Conservation (phyloP, 2,888 invertebrate species). For the Flexamia atlantica region DNA sequence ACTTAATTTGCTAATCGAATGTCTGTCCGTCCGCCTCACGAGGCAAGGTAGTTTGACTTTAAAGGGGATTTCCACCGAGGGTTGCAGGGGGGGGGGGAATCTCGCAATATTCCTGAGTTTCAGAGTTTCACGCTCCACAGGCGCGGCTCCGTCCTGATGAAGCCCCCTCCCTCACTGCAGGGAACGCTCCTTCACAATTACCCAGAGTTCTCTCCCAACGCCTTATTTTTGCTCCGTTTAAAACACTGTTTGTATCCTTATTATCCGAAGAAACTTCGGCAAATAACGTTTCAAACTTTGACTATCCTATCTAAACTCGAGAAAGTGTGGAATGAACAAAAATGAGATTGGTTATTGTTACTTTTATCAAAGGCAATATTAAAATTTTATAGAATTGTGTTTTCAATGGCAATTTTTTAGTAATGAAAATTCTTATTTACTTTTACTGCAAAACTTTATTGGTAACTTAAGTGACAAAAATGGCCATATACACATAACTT, state of each 20-base stretch:
- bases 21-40: slow-evolving; percentile 5
- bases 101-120: slow-evolving; percentile 51
- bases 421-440: too few relatives aligned
- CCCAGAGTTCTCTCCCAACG: slow-evolving; percentile 12
- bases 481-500: too few relatives aligned
- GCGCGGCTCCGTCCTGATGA: slow-evolving; percentile 35
- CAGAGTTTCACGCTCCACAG: slow-evolving; percentile 32
- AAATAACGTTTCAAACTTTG: slow-evolving; percentile 50
- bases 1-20: slow-evolving; percentile 46
- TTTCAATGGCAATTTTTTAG: too few relatives aligned
- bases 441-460: too few relatives aligned
- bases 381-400: too few relatives aligned
- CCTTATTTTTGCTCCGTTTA: slow-evolving; percentile 52
- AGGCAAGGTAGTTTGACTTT: slow-evolving; percentile 38
- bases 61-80: background rate
- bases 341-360: background rate
- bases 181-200: slow-evolving; percentile 42
- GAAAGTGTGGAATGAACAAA: background rate
- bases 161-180: slow-evolving; percentile 11
- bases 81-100: slow-evolving; percentile 16
- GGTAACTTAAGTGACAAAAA: too few relatives aligned
- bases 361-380: too few relatives aligned
- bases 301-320: background rate
- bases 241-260: slow-evolving; percentile 50
- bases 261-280: slow-evolving; percentile 32